A percentile compares a stretch with the other conserved stretches of the same genome.
Evolutionary conservation across 2,888 invertebrate genomes (phyloP).

Genomic region (Platycheirus rosarum): DNA sequence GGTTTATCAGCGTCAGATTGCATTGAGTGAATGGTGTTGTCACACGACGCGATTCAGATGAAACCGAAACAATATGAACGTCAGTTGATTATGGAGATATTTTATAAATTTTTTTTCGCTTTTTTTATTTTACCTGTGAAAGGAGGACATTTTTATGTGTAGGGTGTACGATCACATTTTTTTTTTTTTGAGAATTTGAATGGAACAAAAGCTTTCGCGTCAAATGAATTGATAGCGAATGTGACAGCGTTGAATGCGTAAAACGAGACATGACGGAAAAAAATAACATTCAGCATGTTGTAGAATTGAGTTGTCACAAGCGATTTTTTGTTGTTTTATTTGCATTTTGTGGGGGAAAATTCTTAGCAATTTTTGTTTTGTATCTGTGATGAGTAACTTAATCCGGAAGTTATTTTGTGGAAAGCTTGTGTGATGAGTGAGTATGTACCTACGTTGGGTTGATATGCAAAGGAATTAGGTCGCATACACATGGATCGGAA

Average conservation of each 20-base stretch:
- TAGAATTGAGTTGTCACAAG: constrained; percentile 53
- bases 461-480: constrained; percentile 21
- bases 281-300: constrained; percentile 17
- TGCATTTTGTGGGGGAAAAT: neutral
- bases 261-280: constrained; percentile 12
- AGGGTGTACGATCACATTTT: constrained; percentile 8
- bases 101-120: constrained; percentile 11
- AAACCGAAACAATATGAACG: constrained; percentile 72
- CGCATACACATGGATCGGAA: constrained; percentile 25
- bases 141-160: constrained; percentile 31
- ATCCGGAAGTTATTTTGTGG: constrained; percentile 42
- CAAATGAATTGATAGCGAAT: constrained; percentile 60
- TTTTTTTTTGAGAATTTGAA: constrained; percentile 26
- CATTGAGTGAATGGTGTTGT: constrained; percentile 45
- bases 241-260: constrained; percentile 66
- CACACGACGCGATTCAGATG: constrained; percentile 53
- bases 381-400: constrained; percentile 50
- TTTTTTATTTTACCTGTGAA: constrained; percentile 39
- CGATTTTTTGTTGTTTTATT: constrained; percentile 20
- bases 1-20: constrained; percentile 32
- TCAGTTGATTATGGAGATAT: constrained; percentile 66
- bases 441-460: too few relatives aligned
- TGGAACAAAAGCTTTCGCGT: constrained; percentile 23
- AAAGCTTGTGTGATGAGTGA: neutral
- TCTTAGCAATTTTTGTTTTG: constrained; percentile 43